Evolutionary conservation across 2,888 invertebrate species (phyloP), one percentile per base, ranked within the genome.

Genomic region (Geotrupes spiniger): DNA sequence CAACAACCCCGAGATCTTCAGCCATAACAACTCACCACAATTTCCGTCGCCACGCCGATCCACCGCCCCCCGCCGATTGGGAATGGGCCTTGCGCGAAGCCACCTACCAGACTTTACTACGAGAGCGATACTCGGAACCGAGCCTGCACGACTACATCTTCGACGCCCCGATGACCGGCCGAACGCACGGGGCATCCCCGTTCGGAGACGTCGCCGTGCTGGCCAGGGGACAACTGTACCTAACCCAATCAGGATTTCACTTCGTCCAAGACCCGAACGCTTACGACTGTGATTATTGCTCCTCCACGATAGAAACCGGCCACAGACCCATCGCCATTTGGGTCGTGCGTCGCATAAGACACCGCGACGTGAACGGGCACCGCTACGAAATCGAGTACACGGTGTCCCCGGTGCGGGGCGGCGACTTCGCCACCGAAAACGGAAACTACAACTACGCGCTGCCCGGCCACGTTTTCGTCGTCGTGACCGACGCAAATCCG

Each of bases 11-110:
- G 52, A 53, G 4, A 42, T 42, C 8, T 41, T 52, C 21, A 45
- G 46, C 29, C 44, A 40, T 33, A 8, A 33, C 33, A 14, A 28
- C 46, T 33, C 50, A 31, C 10, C 51, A 46, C 10, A 33, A 47
- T 10, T 33, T 48, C 43, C 21, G 47, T 36, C 36, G 41, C 1
- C 49, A 56, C 39, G 38, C 49, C 11, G 49, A 53, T 36, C 40
- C 29, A 12, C 25, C 56, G 10, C 53, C 58, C 10, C 50, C 58
- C 17, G 53, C 56, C 8, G 65, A 72, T 43, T 86, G 86, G 86
- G 84, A 85, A 66, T 78, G 79, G 48, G 84, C 85, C 1, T 68
- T 87, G 26, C 77, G 83, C 49, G 84, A 85, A 70, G 82, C 85
- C 52, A 80, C 82, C 4, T 82, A 81, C 61, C 75, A 85, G 54